phyloP scores from a whole-genome alignment of 2,797 vertebrate species.

The Enteromius afrohamiltoni region DNA sequence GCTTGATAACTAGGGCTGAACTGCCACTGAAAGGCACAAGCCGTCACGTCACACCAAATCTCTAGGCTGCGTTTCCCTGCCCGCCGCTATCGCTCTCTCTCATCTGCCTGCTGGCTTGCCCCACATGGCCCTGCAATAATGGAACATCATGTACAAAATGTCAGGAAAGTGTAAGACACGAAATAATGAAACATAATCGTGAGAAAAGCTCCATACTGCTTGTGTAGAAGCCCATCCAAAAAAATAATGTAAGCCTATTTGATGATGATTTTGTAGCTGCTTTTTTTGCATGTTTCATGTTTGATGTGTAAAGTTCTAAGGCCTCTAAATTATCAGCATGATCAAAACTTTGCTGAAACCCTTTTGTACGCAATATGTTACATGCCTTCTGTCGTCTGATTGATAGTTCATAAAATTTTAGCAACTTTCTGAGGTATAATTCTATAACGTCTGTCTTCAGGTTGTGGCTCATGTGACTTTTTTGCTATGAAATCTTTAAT shows the following conservation, averaged over 20 bases:
- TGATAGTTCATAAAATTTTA: neutral
- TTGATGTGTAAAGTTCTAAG: neutral
- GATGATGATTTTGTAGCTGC: neutral
- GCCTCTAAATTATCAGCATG: neutral
- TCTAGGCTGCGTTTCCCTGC: conserved; percentile 55
- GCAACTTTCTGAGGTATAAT: neutral
- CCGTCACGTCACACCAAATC: conserved; percentile 66
- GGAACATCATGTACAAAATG: conserved; percentile 58
- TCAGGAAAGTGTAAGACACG: conserved; percentile 56
- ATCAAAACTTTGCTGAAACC: neutral
- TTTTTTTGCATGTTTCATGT: neutral
- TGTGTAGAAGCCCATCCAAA: neutral
- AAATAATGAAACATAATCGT: conserved; percentile 51
- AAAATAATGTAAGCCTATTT: neutral
- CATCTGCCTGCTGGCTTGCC: conserved; percentile 66
- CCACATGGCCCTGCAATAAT: conserved; percentile 50
- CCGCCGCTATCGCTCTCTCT: conserved; percentile 64
- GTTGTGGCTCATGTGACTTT: neutral
- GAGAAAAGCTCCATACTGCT: conserved; percentile 28
- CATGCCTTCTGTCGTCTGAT: neutral
- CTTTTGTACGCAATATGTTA: neutral
- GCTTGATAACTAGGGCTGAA: conserved; percentile 70
- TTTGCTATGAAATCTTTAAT: neutral
- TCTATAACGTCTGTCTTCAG: neutral
- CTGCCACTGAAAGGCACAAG: conserved; percentile 69